Evolutionary conservation across 2,113 vertebrate species (phyloP).

Genomic region (Ammodramus savannarum): DNA sequence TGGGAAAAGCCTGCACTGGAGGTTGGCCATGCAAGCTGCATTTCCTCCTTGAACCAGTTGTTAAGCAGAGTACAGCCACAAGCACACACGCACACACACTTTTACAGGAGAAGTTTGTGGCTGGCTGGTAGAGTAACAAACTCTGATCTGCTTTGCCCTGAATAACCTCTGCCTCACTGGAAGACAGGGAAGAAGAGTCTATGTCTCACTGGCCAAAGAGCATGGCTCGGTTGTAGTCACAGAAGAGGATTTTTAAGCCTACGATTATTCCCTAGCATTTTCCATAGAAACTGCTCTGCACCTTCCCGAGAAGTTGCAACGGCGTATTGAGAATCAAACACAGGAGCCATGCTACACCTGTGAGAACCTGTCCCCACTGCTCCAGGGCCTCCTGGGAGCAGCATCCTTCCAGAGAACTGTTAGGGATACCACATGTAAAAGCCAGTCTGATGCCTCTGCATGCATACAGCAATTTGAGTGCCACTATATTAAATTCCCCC

Average conservation of each 20-base stretch:
- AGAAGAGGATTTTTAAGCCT: constrained; percentile 30
- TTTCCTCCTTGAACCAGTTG: neutral
- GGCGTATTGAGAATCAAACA: constrained; percentile 26
- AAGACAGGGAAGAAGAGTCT: neutral
- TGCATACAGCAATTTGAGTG: constrained; percentile 63
- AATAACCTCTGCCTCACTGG: neutral
- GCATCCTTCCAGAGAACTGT: constrained; percentile 38
- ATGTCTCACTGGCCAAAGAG: neutral
- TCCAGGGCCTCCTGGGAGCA: constrained; percentile 38
- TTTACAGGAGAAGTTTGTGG: constrained; percentile 4
- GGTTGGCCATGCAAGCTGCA: constrained; percentile 19
- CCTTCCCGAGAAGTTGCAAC: neutral
- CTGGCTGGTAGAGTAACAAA: constrained; percentile 9
- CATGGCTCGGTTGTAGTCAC: neutral
- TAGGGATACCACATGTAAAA: constrained; percentile 56
- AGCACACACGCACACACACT: constrained; percentile 32
- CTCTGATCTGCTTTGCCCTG: neutral
- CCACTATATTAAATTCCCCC: constrained; percentile 64
- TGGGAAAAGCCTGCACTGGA: neutral
- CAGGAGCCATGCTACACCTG: constrained; percentile 62
- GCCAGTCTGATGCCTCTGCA: constrained; percentile 63
- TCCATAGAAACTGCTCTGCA: constrained; percentile 4
- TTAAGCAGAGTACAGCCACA: constrained; percentile 38
- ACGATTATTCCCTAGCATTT: neutral
- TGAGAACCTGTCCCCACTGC: neutral